Evolutionary conservation across 2,888 invertebrate genomes (phyloP), one percentile per base, ranked within the genome.

Genomic region (Melanostoma scalare): DNA sequence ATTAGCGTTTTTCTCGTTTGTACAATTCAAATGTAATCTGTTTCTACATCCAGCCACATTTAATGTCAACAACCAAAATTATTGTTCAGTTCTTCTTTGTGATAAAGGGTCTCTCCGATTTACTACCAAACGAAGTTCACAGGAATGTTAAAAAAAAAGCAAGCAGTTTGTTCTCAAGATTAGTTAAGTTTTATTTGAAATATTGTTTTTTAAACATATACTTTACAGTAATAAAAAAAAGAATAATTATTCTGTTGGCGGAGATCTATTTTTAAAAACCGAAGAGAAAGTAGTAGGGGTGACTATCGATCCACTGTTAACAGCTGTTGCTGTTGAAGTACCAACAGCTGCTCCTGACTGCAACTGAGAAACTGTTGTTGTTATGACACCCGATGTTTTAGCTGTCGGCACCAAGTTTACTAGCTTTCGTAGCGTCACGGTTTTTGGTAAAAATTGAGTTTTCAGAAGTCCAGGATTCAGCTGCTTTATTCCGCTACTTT

Each of bases 391-490:
- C 20, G 73, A 85, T 40, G 85, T 81, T 36, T 86, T 86, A 48
- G 86, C 85, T 8, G 85, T 65, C n/a, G 87, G 87, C 20, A 88
- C 85, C 6, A 88, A 72, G 63, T 88, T 89, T 0, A 89, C 88
- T 50, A 89, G 81, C 77, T 89, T 89, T 6, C 89, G 87, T 3
- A 89, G 88, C 9, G 89, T 89, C 33, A 89, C 65, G 85, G 88
- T 89, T 5, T 89, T 88, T 86, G 89, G 89, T 6, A 89, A 56
- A 35, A 89, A 61, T 67, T 88, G 87, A 4, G 86, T 85, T 50
- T 87, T 88, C 30, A 88, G 65, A 46, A 88, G 87, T 4, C 86
- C 69, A 0, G 88, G 87, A 20, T 20, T 20, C 20, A 88, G 80
- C 61, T 87, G 88, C 50, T 88, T 88, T 0, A 89, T 72, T 4